phyloP scores from a whole-genome alignment of 2,113 vertebrate species.

The Charina bottae region DNA sequence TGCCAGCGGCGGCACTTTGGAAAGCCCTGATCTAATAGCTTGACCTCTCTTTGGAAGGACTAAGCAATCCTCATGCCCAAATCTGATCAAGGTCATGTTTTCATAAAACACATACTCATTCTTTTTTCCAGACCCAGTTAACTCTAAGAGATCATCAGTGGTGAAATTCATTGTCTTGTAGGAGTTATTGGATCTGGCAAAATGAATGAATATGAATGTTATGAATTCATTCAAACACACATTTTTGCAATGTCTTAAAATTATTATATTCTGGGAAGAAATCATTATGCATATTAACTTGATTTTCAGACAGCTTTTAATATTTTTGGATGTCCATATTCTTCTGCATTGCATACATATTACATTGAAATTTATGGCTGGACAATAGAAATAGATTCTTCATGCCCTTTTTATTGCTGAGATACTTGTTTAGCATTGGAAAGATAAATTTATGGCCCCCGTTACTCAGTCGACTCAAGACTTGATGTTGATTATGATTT shows the following conservation, averaged over 20 bases:
- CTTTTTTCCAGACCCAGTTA: not conserved
- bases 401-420: too few relatives aligned
- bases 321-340: not conserved
- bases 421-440: not conserved
- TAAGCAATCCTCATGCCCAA: not conserved
- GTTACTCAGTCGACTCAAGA: not conserved
- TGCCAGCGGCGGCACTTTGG: too few relatives aligned
- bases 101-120: not conserved
- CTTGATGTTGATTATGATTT: not conserved
- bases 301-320: not conserved
- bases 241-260: not conserved
- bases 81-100: not conserved
- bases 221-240: not conserved
- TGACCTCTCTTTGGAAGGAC: not conserved
- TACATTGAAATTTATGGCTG: not conserved
- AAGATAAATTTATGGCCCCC: not conserved
- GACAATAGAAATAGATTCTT: not conserved
- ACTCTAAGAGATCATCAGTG: not conserved
- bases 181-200: not conserved
- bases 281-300: not conserved
- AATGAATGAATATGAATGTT: not conserved
- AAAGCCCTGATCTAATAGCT: not conserved
- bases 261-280: not conserved
- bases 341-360: not conserved
- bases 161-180: not conserved